phyloP scores from a whole-genome alignment of 2,113 vertebrate genomes.

The Sylvilagus bachmani region DNA sequence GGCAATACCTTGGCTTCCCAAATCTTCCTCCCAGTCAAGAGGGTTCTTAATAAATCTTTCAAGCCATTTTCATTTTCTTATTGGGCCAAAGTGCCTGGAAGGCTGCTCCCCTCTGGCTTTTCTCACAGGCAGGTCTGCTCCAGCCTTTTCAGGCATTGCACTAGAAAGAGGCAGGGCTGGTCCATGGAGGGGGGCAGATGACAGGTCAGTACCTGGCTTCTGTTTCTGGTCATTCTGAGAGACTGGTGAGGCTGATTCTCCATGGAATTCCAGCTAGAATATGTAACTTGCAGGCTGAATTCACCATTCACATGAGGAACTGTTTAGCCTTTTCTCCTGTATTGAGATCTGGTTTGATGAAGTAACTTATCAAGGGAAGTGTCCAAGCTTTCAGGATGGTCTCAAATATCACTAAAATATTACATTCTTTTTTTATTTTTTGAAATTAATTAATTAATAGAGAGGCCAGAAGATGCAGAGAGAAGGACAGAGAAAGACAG shows the following conservation, averaged over 20 bases:
- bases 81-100: not conserved
- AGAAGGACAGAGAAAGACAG: too few species aligned
- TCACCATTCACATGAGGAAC: not conserved
- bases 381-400: not conserved
- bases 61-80: not conserved
- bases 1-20: not conserved
- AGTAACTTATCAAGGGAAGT: not conserved
- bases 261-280: not conserved
- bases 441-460: too few species aligned
- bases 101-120: not conserved
- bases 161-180: not conserved
- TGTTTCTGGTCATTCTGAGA: not conserved
- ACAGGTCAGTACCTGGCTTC: too few species aligned
- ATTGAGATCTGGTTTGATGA: not conserved
- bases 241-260: not conserved
- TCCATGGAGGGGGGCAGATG: fast-evolving
- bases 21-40: not conserved
- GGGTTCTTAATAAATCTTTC: not conserved
- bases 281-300: not conserved
- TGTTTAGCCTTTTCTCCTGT: not conserved
- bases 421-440: too few species aligned
- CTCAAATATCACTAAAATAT: not conserved
- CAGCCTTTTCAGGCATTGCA: not conserved
- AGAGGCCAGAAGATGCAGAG: too few species aligned
- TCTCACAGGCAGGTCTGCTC: not conserved